phyloP scores from a whole-genome alignment of 2,113 vertebrate genomes.

The Heteronetta atricapilla region DNA sequence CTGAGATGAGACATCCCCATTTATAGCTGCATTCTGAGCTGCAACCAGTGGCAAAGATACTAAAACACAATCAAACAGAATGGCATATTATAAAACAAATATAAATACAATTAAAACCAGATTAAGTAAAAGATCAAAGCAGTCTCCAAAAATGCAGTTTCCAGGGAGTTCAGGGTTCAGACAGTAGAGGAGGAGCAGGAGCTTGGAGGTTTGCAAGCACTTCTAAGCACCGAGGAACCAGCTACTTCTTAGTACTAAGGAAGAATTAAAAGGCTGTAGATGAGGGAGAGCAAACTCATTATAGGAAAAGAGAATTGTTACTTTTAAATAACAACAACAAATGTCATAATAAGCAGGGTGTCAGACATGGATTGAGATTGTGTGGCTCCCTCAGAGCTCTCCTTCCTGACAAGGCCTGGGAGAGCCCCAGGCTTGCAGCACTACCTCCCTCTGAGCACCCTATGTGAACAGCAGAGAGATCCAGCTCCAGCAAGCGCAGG shows the following conservation, averaged over 20 bases:
- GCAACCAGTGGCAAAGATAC: slow-evolving; percentile 52
- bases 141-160: background rate
- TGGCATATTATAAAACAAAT: slow-evolving; percentile 64
- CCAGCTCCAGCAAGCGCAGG: background rate
- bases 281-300: background rate
- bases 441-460: background rate
- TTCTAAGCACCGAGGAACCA: background rate
- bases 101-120: slow-evolving; percentile 66
- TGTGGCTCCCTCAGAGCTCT: rapidly evolving
- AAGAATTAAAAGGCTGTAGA: background rate
- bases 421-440: background rate
- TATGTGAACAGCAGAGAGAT: background rate
- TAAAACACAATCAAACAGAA: slow-evolving; percentile 65
- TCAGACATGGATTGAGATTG: background rate
- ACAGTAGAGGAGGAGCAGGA: slow-evolving; percentile 16
- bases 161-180: slow-evolving; percentile 46
- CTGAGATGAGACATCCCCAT: slow-evolving; percentile 54
- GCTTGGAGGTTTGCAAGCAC: background rate
- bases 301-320: background rate
- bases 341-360: background rate
- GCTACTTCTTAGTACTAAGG: background rate
- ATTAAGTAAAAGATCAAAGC: slow-evolving; percentile 64
- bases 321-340: background rate
- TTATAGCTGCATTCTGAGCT: slow-evolving; percentile 19
- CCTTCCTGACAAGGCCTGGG: background rate